These are phyloP conservation scores for Hippotragus niger DNA, from an alignment of 2,113 vertebrate genomes.

Conservation along the genomic window DNA sequence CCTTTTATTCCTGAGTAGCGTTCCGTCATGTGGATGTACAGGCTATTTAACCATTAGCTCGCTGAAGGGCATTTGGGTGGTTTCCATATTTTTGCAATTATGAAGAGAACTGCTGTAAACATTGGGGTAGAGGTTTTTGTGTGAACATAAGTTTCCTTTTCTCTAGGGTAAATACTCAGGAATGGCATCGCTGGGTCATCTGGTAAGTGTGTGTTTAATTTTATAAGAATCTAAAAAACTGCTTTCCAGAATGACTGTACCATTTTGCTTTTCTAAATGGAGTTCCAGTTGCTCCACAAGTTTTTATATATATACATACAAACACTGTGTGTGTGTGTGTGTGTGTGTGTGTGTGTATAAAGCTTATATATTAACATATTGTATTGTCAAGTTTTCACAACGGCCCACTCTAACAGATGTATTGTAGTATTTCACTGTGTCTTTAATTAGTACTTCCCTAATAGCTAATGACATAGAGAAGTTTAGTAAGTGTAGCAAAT, in stretches of 20 bases:
- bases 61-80: fast-evolving
- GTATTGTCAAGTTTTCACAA: not conserved
- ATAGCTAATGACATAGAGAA: not conserved
- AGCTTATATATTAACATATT: not conserved
- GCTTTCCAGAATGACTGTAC: not conserved
- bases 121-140: not conserved
- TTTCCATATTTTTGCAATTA: not conserved
- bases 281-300: not conserved
- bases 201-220: not conserved
- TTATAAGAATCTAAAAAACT: not conserved
- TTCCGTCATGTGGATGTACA: fast-evolving
- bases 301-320: not conserved
- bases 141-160: not conserved
- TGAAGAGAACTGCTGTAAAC: not conserved
- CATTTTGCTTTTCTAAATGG: not conserved
- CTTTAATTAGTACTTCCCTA: not conserved
- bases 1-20: not conserved
- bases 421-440: fast-evolving
- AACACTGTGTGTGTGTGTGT: no score
- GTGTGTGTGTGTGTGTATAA: not conserved
- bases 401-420: not conserved
- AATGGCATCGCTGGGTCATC: not conserved
- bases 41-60: not conserved
- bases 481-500: not conserved
- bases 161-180: not conserved